Conservation (phyloP, 2,888 invertebrate genomes). For the Eilema depressum region DNA sequence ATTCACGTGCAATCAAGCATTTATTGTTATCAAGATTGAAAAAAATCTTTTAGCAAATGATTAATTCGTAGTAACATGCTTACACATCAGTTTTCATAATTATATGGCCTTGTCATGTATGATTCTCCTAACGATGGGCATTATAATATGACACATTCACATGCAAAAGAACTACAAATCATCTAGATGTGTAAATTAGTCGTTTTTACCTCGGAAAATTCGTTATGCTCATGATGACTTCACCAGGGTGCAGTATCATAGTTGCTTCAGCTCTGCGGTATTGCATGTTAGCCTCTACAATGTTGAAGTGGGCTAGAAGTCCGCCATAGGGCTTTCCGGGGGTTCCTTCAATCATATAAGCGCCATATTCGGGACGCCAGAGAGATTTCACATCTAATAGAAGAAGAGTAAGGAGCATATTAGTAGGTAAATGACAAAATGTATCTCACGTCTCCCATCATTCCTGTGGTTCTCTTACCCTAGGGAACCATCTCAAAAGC, state of each 20-base stretch:
- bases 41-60: neutral
- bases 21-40: neutral
- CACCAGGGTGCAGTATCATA: conserved; percentile 91
- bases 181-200: neutral
- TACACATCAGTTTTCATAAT: conserved; percentile 8
- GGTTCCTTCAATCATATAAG: conserved; percentile 99
- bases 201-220: conserved; percentile 94
- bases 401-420: neutral
- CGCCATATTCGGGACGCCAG: conserved; percentile 99
- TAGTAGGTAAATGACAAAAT: too few species aligned
- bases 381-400: conserved; percentile 91
- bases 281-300: conserved; percentile 99
- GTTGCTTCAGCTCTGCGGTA: conserved; percentile 94
- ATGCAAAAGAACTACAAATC: neutral
- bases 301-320: conserved; percentile 97
- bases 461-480: too few species aligned
- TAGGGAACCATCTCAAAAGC: too few species aligned
- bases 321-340: conserved; percentile 98
- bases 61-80: neutral
- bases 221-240: conserved; percentile 96
- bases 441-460: too few species aligned
- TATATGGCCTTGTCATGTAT: conserved; percentile 2
- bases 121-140: neutral
- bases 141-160: neutral
- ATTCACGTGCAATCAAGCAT: neutral